Evolutionary conservation across 2,113 vertebrate species (phyloP).

Genomic region (Hystrix cristata): DNA sequence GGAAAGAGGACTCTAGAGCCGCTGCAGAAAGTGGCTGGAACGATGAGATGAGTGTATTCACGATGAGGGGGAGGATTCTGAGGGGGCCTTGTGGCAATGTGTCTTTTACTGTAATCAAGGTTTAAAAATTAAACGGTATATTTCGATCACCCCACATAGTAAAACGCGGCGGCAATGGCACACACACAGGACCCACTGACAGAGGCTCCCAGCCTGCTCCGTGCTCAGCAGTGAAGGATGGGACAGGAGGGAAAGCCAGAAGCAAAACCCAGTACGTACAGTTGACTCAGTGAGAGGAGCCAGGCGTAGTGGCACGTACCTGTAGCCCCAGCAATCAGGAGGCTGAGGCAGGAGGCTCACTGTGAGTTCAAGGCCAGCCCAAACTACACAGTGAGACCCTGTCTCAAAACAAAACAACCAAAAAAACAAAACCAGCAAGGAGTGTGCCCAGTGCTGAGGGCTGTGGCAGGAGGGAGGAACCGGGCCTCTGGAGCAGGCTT

Average conservation of each 20-base stretch:
- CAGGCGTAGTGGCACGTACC: accelerated
- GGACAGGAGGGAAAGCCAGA: too few relatives aligned
- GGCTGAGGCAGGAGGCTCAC: neutral
- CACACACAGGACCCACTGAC: too few relatives aligned
- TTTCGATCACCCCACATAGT: neutral
- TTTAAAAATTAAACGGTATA: neutral
- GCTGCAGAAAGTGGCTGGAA: neutral
- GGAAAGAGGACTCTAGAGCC: neutral
- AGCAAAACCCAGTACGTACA: neutral
- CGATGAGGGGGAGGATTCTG: neutral
- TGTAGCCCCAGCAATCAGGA: neutral
- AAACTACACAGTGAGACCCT: neutral
- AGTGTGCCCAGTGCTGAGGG: accelerated
- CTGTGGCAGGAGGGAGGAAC: accelerated
- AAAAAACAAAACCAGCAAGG: neutral
- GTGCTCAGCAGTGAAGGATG: neutral
- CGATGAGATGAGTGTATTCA: neutral
- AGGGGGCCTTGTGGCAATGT: neutral
- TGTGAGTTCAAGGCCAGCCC: neutral
- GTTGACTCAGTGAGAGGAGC: neutral
- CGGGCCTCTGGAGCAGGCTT: neutral
- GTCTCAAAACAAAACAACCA: neutral
- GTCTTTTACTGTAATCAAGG: neutral
- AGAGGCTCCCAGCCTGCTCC: accelerated
- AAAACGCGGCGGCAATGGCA: neutral